Conservation (phyloP, 1,140 invertebrate genomes). For the Drosophila sp. region DNA sequence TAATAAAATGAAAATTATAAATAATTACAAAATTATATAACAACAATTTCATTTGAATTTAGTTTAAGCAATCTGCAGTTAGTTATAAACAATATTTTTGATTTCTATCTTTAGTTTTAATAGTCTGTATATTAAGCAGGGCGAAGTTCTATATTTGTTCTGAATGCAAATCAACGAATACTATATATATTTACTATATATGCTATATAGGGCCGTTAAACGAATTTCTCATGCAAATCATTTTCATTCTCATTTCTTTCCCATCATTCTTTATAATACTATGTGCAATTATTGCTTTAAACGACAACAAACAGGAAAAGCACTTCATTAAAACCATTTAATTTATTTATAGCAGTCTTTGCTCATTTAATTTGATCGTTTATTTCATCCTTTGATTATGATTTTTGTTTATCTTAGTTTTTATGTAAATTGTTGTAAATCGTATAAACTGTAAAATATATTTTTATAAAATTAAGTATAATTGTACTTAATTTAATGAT, state of each 20-base stretch:
- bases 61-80: conserved; percentile 33
- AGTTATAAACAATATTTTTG: conserved; percentile 12
- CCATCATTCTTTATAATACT: conserved; percentile 48
- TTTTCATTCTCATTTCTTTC: conserved; percentile 36
- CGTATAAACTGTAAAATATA: conserved; percentile 73
- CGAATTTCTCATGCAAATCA: conserved; percentile 46
- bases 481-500: conserved; percentile 81
- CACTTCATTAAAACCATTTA: conserved; percentile 54
- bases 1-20: conserved; percentile 28
- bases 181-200: conserved; percentile 40
- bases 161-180: conserved; percentile 77
- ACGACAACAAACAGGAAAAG: conserved; percentile 24
- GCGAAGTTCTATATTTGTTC: conserved; percentile 53
- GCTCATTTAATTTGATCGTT: conserved; percentile 29
- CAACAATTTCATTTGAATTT: conserved; percentile 54
- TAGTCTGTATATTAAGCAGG: conserved; percentile 39
- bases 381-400: conserved; percentile 59
- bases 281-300: conserved; percentile 81
- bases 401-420: conserved; percentile 63
- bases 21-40: conserved; percentile 6
- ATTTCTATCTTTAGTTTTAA: conserved; percentile 33
- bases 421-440: conserved; percentile 78
- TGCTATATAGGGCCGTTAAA: conserved; percentile 51
- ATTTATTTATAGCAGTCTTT: conserved; percentile 68
- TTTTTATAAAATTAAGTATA: conserved; percentile 74